Conservation (phyloP, 1,140 invertebrate genomes). For the Sarcophaga bullata region DNA sequence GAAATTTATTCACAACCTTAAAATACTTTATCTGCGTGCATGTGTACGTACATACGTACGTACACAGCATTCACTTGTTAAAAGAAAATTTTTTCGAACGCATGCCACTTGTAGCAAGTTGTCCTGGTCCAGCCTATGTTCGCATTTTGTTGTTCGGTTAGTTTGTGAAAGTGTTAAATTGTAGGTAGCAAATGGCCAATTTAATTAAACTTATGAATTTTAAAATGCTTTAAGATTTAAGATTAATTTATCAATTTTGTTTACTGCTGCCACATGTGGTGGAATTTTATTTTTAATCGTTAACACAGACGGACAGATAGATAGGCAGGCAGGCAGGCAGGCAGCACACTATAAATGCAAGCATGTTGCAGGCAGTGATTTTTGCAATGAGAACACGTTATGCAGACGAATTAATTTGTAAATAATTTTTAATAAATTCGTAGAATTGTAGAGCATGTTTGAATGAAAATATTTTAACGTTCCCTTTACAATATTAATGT, state of each 20-base stretch:
- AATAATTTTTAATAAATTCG: too few species aligned
- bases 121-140: neutral
- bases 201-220: conserved; percentile 12
- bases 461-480: too few species aligned
- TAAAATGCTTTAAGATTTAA: conserved; percentile 7
- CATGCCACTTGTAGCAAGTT: neutral
- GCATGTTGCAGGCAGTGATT: too few species aligned
- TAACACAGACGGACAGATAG: neutral
- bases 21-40: neutral
- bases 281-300: neutral
- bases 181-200: conserved; percentile 13
- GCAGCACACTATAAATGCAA: too few species aligned
- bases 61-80: neutral
- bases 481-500: too few species aligned
- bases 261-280: neutral
- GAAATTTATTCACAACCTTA: conserved; percentile 11
- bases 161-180: conserved; percentile 7
- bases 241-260: conserved; percentile 1
- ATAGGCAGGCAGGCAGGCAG: too few species aligned
- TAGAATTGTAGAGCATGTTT: too few species aligned
- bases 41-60: neutral
- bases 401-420: too few species aligned
- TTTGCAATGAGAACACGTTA: too few species aligned
- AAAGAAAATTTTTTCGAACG: neutral
- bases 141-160: neutral